phyloP scores from a whole-genome alignment of 2,797 vertebrate genomes.

The Astyanax mexicanus region DNA sequence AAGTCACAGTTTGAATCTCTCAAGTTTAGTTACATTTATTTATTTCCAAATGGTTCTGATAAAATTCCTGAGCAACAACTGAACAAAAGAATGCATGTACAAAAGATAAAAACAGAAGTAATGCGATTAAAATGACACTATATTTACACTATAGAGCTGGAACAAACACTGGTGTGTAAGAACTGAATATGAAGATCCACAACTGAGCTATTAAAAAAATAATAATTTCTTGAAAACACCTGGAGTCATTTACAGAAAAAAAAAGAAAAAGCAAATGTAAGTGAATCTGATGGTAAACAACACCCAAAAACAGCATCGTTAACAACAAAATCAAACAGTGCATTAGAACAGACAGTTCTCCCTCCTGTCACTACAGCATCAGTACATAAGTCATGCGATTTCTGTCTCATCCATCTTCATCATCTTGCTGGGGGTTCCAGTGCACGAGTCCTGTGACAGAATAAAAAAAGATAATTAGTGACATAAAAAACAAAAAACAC shows the following conservation, averaged over 20 bases:
- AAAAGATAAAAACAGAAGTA: conserved; percentile 15
- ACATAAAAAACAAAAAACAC: background rate
- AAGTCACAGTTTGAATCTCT: conserved; percentile 7
- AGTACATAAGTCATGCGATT: conserved; percentile 58
- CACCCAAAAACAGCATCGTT: background rate
- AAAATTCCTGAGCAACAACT: conserved; percentile 48
- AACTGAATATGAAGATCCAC: background rate
- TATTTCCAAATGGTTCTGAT: conserved; percentile 48
- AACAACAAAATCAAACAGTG: conserved; percentile 22
- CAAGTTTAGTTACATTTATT: conserved; percentile 50
- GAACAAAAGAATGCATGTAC: conserved; percentile 12
- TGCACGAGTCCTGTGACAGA: conserved; percentile 70
- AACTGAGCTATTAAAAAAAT: background rate
- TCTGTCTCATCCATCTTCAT: conserved; percentile 78
- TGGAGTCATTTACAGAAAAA: background rate
- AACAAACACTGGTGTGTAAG: background rate
- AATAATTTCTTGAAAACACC: background rate
- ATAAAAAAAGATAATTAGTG: background rate
- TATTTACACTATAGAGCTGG: background rate
- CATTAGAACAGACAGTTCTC: conserved; percentile 9
- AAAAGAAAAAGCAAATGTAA: background rate
- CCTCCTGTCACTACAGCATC: background rate
- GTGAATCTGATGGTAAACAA: background rate
- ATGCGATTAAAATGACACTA: conserved; percentile 37
- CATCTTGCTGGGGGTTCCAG: conserved; percentile 82